Conservation (phyloP, 2,797 vertebrate species). For the Hypotaenidia okinawae region DNA sequence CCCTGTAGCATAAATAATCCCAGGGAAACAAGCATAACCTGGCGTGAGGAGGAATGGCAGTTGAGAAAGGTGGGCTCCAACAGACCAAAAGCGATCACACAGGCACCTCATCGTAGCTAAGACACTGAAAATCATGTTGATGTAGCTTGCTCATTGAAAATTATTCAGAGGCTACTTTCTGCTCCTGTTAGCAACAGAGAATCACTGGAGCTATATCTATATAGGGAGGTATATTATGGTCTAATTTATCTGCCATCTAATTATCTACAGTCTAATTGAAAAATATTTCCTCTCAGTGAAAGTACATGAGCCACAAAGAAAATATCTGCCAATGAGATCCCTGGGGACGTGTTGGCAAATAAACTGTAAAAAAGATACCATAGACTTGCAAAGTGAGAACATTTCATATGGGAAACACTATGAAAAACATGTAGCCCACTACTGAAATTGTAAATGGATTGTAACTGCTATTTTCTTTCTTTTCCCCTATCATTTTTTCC, state of each 20-base stretch:
- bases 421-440: not conserved
- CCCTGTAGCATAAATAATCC: not conserved
- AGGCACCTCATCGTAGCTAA: not conserved
- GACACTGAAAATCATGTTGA: not conserved
- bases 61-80: not conserved
- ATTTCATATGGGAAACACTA: conserved; percentile 3
- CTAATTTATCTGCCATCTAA: conserved; percentile 66
- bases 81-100: not conserved
- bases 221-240: conserved; percentile 21
- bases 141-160: not conserved
- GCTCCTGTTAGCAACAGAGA: not conserved
- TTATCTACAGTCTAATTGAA: conserved; percentile 65
- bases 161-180: not conserved
- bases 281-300: conserved; percentile 58
- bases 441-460: not conserved
- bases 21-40: not conserved
- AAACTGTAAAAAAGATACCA: conserved; percentile 47
- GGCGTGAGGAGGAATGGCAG: accelerated
- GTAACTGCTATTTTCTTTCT: not conserved
- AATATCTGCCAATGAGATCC: conserved; percentile 57
- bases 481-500: not conserved
- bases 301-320: conserved; percentile 65
- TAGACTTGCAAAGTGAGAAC: conserved; percentile 11
- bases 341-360: conserved; percentile 48
- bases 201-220: conserved; percentile 2